Conservation (phyloP, 1,140 invertebrate species). For the Hylyphantes graminicola region DNA sequence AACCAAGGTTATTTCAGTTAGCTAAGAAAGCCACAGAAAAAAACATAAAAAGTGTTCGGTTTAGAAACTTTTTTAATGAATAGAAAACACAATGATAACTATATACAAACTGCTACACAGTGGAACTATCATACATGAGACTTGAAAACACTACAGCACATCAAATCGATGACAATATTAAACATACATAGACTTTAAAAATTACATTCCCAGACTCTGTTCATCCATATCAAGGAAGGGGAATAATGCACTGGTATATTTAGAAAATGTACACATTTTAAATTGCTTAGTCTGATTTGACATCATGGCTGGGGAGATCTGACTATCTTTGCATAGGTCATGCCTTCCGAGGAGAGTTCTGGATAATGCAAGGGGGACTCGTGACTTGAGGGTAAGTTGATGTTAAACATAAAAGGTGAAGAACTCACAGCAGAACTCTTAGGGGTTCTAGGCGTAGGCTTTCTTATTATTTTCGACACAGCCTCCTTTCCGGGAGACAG, state of each 20-base stretch:
- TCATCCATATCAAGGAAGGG: constrained; percentile 20
- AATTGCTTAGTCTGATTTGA: not conserved
- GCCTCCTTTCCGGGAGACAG: constrained; percentile 12
- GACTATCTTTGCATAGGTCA: constrained; percentile 55
- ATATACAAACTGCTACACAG: constrained; percentile 50
- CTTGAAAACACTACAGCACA: constrained; percentile 35
- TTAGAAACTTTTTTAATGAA: constrained; percentile 44
- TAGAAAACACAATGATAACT: constrained; percentile 58
- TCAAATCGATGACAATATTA: constrained; percentile 52
- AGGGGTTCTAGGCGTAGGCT: constrained; percentile 9
- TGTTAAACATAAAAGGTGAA: constrained; percentile 33
- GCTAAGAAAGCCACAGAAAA: not conserved
- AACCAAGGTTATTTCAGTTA: too few relatives aligned
- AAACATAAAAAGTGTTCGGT: not conserved
- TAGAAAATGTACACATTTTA: not conserved
- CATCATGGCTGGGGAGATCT: constrained; percentile 50
- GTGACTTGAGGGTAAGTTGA: constrained; percentile 29
- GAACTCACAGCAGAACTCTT: not conserved
- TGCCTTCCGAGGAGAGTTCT: constrained; percentile 45
- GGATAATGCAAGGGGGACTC: constrained; percentile 35
- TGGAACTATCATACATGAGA: constrained; percentile 54
- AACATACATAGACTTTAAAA: constrained; percentile 56
- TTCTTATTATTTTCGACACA: constrained; percentile 45
- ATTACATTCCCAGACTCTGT: constrained; percentile 44
- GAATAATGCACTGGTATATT: constrained; percentile 36